Percentiles rank a stretch among this genome's conserved stretches.
These are phyloP conservation scores for Thinocorus orbignyianus DNA, from an alignment of 2,113 vertebrate species.

Conservation along the genomic window DNA sequence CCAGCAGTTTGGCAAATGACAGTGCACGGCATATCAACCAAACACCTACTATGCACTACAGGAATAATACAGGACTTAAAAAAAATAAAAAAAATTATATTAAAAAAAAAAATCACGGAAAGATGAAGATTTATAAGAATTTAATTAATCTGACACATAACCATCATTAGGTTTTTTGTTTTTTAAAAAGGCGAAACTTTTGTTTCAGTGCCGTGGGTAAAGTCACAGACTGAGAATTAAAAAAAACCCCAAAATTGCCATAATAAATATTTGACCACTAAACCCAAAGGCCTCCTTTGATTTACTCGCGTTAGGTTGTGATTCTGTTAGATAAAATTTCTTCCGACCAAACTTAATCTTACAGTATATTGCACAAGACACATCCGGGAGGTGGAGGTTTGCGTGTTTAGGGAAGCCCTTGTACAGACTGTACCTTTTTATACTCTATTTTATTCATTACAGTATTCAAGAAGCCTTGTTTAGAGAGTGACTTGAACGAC, in stretches of 20 bases:
- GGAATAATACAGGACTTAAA: background rate
- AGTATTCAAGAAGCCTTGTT: slow-evolving; percentile 58
- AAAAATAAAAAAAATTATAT: background rate
- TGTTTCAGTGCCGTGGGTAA: slow-evolving; percentile 28
- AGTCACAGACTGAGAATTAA: slow-evolving; percentile 28
- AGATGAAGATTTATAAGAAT: slow-evolving; percentile 1
- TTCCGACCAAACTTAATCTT: slow-evolving; percentile 45
- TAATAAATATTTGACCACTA: slow-evolving; percentile 53
- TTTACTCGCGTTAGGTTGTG: slow-evolving; percentile 42
- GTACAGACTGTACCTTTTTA: slow-evolving; percentile 38
- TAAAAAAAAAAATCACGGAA: background rate
- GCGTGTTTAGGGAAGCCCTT: slow-evolving; percentile 50
- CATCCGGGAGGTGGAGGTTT: slow-evolving; percentile 35
- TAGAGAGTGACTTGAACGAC: slow-evolving; percentile 64
- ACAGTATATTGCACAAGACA: slow-evolving; percentile 71
- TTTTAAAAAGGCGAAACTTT: background rate
- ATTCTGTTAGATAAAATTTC: slow-evolving; percentile 44
- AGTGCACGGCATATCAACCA: slow-evolving; percentile 51
- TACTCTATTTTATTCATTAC: slow-evolving; percentile 32
- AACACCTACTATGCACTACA: background rate
- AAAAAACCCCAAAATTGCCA: slow-evolving; percentile 6
- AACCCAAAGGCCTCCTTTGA: slow-evolving; percentile 62
- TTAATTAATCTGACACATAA: slow-evolving; percentile 14
- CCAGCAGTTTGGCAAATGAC: slow-evolving; percentile 83
- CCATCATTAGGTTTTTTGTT: background rate